Evolutionary conservation across 2,113 vertebrate genomes (phyloP).

Genomic region (Oriolus oriolus): DNA sequence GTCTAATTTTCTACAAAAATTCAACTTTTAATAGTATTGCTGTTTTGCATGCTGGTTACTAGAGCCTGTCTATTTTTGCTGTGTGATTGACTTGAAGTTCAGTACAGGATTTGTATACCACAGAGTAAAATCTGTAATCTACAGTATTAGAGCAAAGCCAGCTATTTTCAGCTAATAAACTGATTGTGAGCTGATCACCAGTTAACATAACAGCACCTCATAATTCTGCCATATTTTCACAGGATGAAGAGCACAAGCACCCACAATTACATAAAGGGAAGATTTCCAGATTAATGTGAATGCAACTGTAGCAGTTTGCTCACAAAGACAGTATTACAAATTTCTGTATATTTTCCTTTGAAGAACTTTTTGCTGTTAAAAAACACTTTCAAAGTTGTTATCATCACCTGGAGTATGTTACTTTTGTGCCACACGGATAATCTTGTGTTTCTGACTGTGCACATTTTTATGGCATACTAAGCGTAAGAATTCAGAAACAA

Average conservation of each 20-base stretch:
- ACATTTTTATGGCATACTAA: neutral
- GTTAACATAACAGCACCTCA: neutral
- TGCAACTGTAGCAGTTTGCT: neutral
- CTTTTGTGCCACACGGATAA: neutral
- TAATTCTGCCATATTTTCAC: neutral
- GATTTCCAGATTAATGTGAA: neutral
- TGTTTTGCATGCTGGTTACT: neutral
- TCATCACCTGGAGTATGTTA: neutral
- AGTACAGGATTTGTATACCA: neutral
- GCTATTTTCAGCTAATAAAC: neutral
- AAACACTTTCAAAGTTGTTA: neutral
- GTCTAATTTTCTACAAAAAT: neutral
- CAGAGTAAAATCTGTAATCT: neutral
- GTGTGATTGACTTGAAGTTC: neutral
- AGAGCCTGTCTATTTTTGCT: neutral
- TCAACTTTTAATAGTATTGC: neutral
- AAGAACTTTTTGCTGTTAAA: neutral
- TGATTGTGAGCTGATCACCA: neutral
- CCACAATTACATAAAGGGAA: neutral
- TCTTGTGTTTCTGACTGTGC: neutral
- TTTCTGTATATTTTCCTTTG: neutral
- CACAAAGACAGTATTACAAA: neutral
- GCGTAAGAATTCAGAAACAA: neutral
- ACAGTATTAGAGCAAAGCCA: neutral
- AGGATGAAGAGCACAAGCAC: neutral